These are phyloP conservation scores for Lutraria rhynchaena DNA, from an alignment of 1,140 invertebrate genomes.

Conservation along the genomic window DNA sequence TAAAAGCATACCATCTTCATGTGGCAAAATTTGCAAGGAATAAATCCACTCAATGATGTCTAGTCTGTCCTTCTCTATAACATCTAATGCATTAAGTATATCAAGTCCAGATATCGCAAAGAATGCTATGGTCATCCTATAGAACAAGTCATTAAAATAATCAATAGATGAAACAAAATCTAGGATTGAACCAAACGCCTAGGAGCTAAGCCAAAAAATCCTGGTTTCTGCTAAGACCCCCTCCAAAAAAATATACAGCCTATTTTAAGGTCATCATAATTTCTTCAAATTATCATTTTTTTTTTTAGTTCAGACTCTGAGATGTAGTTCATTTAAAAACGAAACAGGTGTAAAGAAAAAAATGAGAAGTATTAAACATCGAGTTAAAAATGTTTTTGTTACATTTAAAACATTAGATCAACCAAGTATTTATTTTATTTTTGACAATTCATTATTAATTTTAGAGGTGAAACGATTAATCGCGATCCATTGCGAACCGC, in stretches of 20 bases:
- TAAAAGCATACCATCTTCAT: slow-evolving; percentile 83
- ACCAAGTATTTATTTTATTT: too few relatives aligned
- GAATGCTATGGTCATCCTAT: slow-evolving; percentile 92
- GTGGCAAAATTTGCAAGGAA: slow-evolving; percentile 89
- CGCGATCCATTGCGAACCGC: too few relatives aligned
- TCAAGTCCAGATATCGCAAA: slow-evolving; percentile 95
- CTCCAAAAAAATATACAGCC: neutral
- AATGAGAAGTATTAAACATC: too few relatives aligned
- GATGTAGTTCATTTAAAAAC: too few relatives aligned
- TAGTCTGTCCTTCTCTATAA: slow-evolving; percentile 84
- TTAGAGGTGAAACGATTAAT: too few relatives aligned
- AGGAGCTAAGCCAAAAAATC: neutral
- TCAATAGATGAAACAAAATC: neutral
- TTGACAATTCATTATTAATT: too few relatives aligned
- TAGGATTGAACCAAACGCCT: neutral
- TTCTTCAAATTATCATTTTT: too few relatives aligned
- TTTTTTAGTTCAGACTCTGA: too few relatives aligned
- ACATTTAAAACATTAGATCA: too few relatives aligned
- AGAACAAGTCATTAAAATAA: slow-evolving; percentile 65
- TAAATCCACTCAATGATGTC: slow-evolving; percentile 96
- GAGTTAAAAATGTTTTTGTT: too few relatives aligned
- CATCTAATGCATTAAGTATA: slow-evolving; percentile 89
- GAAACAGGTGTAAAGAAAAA: too few relatives aligned
- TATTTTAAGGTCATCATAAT: neutral
- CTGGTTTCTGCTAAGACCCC: neutral